A percentile compares a stretch with the other conserved stretches of the same genome.
Conservation (phyloP, 2,113 vertebrate species). For the Chaenocephalus aceratus region DNA sequence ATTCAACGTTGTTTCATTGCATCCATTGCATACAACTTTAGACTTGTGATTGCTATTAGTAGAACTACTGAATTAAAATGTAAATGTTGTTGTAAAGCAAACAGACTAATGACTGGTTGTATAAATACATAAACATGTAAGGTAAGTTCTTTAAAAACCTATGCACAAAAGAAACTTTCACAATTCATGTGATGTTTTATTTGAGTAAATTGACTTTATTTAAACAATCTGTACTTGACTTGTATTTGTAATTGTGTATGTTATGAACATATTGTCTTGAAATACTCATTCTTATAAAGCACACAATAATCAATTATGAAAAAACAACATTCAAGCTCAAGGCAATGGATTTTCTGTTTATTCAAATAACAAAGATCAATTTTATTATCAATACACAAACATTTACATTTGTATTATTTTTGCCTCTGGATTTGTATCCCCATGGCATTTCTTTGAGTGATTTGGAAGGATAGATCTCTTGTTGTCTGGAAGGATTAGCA, state of each 20-base stretch:
- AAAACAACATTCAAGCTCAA: not conserved
- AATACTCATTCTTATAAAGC: slow-evolving; percentile 4
- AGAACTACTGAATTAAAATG: not conserved
- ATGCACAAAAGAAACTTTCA: not conserved
- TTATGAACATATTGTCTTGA: not conserved
- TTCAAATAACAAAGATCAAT: slow-evolving; percentile 17
- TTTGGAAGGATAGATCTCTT: slow-evolving; percentile 25
- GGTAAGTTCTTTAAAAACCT: not conserved
- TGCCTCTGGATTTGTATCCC: slow-evolving; percentile 3
- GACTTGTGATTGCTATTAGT: not conserved
- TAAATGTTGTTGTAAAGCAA: not conserved
- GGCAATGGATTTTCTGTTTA: slow-evolving; percentile 3
- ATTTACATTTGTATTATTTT: slow-evolving; percentile 7
- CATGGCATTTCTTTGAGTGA: slow-evolving; percentile 32
- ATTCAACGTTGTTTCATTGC: not conserved
- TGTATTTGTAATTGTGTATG: not conserved
- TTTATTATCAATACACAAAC: not conserved
- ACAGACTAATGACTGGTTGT: not conserved
- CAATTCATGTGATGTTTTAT: not conserved
- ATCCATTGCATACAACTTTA: not conserved
- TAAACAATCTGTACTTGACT: not conserved
- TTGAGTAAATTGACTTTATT: not conserved
- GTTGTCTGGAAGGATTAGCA: slow-evolving; percentile 47
- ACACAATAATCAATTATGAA: not conserved
- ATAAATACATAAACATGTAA: not conserved